Base-by-base conservation (phyloP, 2,113 vertebrate species). In the Gasterosteus nipponicus region DNA sequence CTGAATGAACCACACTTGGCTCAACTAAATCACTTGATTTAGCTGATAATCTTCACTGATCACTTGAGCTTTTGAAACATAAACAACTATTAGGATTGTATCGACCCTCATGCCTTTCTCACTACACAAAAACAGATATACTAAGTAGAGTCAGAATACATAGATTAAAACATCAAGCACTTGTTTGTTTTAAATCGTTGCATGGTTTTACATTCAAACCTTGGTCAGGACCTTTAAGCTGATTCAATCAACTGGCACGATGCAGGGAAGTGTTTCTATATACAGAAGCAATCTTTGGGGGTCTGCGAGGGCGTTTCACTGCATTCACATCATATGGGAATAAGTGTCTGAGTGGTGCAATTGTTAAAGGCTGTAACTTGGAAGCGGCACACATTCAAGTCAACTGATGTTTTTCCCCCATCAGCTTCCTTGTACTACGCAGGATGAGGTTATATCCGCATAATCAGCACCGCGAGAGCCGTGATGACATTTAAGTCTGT, bases 231-330 rank as follows among this genome's bases (percentile, higher is more conserved):
- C 42, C 39, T 49, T 44, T 53, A 2, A 69, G 12, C 0, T 61
- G 1, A 33, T 33, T 61, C 38, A 73, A 69, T 73, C 16, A 78
- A 61, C 38, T 51, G 42, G 62, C 60, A 74, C 60, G 46, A 73
- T n/a, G 26, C 47, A 63, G 38, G 46, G 41, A 35, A 68, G 66
- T 62, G 69, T 67, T 75, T 77, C 81, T 75, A 81, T 62, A 78
- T 77, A 76, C 73, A 75, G 71, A 53, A 75, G 57, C 57, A 78
- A 80, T 84, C 78, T 69, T 0, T 56, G 7, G 7, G 26, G 26
- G 66, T 75, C 19, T 0, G 53, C 35, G 38, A 29, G 35, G 10
- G 51, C 64, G 67, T 35, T 49, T 42, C 44, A 58, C 35, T 66
- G 61, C 19, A 63, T 74, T 67, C 54, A 64, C 35, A 77, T 75